Base-by-base conservation (phyloP, 2,113 vertebrate species). In the Pyxicephalus adspersus region DNA sequence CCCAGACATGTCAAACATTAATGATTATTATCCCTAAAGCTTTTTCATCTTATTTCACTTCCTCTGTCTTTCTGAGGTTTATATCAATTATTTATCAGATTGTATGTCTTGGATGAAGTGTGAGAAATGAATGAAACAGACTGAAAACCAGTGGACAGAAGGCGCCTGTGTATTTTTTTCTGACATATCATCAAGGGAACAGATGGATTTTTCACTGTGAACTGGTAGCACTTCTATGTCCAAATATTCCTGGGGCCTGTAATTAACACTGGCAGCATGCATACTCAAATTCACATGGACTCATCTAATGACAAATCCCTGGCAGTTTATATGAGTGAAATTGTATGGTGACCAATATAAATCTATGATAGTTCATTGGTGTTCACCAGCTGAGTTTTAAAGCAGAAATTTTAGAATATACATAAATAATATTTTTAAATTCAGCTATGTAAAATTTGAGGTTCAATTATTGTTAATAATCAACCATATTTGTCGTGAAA, bases 171-270 rank as follows among this genome's bases (percentile, higher is more conserved):
- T 26, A 51, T 51, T 60, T 29, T 55, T 57, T 74, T 51, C 66
- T 71, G 38, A 80, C 66, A 80, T 57, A 71, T 80, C 71, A 38
- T 71, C 66, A 80, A 19, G 77, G 57, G 57, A 80, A 80, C 77
- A 80, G 77, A 80, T 80, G 77, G 77, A 63, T 71, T 50, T 71
- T 71, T n/a, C 66, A 52, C 29, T 38, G 66, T 71, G 57, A 80
- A 58, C 25, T 61, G 25, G 77, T 80, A 57, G 77, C 38, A 26
- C 58, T 25, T 52, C 20, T 19, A 31, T 31, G 57, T 60, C 66
- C 77, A 80, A 80, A 50, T 63, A 28, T 80, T 68, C 23, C 38
- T 51, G 11, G 20, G 38, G 45, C 22, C 31, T 25, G 9, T 54
- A 71, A 61, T 70, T 70, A 50, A 61, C 5, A 18, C 15, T 57